These are phyloP conservation scores for Caenorhabditis plicata DNA, from an alignment of 2,888 invertebrate genomes.

Conservation along the genomic window DNA sequence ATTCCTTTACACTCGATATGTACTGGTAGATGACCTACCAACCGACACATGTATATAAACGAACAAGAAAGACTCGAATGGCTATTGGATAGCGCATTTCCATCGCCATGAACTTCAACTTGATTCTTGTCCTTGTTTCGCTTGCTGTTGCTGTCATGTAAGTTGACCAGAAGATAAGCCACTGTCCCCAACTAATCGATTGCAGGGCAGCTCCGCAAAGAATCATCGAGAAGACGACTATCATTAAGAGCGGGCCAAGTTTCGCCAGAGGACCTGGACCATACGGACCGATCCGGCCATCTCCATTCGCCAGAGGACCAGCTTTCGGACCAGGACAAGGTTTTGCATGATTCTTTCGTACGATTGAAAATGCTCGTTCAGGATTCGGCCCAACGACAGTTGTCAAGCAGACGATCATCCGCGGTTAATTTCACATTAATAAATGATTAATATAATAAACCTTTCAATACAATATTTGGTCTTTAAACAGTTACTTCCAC, in stretches of 20 bases:
- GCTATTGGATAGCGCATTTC: no score
- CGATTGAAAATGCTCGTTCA: no score
- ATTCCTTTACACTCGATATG: no score
- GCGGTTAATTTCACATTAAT: conserved; percentile 9
- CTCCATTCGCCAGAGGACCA: no score
- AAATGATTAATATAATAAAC: no score
- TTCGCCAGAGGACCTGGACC: conserved; percentile 7
- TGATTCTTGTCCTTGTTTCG: conserved; percentile 22
- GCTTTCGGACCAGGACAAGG: no score
- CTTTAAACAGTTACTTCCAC: no score
- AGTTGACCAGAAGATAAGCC: conserved; percentile 6
- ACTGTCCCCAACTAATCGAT: background rate
- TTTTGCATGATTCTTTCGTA: no score
- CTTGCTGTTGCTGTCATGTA: conserved; percentile 27
- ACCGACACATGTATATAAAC: no score
- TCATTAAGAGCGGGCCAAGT: conserved; percentile 12
- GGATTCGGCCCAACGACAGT: conserved; percentile 27
- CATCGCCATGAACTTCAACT: conserved; percentile 36
- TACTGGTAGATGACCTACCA: no score
- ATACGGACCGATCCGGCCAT: conserved; percentile 3
- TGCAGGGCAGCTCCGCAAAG: conserved; percentile 26
- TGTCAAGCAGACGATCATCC: conserved; percentile 35
- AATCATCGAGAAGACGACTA: conserved; percentile 30
- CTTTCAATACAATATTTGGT: background rate
- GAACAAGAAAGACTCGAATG: no score